These are phyloP conservation scores for Eriocheir sinensis DNA, from an alignment of 1,140 invertebrate species.

Conservation along the genomic window DNA sequence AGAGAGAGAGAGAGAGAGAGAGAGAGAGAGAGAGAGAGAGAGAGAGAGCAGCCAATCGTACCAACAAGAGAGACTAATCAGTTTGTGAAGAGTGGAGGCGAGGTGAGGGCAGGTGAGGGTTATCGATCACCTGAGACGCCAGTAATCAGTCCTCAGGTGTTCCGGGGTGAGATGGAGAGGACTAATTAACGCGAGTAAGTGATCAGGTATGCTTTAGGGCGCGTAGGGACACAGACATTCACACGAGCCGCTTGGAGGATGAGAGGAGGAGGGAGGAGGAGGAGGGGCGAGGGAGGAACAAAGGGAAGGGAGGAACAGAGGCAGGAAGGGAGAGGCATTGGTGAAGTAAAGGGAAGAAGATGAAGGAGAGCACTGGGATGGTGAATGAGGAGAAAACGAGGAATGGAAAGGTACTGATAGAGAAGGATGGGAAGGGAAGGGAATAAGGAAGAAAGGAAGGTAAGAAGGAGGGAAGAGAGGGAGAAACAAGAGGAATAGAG, in stretches of 20 bases:
- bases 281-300: neutral
- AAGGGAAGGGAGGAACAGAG: too few relatives aligned
- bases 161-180: neutral
- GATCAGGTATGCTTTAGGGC: neutral
- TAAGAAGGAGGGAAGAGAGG: neutral
- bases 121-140: neutral
- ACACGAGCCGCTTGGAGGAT: neutral
- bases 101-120: neutral
- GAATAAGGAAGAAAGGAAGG: too few relatives aligned
- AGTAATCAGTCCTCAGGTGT: conserved; percentile 3
- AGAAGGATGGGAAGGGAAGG: too few relatives aligned
- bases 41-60: neutral
- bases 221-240: neutral
- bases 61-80: neutral
- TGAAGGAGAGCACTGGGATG: too few relatives aligned
- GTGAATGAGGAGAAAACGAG: neutral
- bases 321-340: neutral
- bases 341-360: too few relatives aligned
- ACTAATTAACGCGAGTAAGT: neutral
- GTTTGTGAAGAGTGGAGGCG: neutral
- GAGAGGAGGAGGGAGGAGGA: neutral
- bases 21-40: neutral
- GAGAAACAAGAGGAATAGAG: neutral
- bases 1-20: neutral
- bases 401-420: neutral